Base-by-base conservation (phyloP, 2,797 vertebrate genomes). In the Morelia viridis region DNA sequence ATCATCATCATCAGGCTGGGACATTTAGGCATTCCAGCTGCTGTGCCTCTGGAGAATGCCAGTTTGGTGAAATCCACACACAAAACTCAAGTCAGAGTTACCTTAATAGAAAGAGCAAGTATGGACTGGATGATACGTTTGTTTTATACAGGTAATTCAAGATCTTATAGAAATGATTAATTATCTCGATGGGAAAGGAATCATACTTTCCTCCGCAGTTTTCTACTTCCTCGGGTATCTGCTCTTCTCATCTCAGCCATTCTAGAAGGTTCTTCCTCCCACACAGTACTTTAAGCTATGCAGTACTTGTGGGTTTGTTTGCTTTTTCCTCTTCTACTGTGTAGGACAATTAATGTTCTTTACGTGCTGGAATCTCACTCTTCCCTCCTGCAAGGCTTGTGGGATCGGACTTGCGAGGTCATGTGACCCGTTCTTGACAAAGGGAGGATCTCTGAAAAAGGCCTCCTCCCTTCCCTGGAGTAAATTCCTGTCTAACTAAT, bases 351-450 rank as follows among this genome's bases (percentile, higher is more conserved):
- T 85, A 88, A 85, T 93, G 89, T 80, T 86, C 89, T 92, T 95
- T 94, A 92, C 92, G 88, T 93, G 88, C 87, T n/a, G 88, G 94
- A 95, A 91, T 91, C 92, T 96, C 12, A n/a, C 92, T 95, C 76
- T 93, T 95, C 89, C 92, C 93, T 95, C 86, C 80, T 88, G 80
- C 92, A 85, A 93, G 93, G 92, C 76, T 94, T 87, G 89, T 89
- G 83, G 65, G 90, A 85, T 15, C 5, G 58, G 76, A 31, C 50
- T 93, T 0, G 62, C 92, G 92, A 94, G 83, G 90, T 93, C 95
- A 95, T 15, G 60, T 95, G 95, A 96, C 93, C 89, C 90, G 84
- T 93, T 88, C 57, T 96, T 96, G 91, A 94, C 71, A 93, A 94
- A 95, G 89, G 94, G 89, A 96, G 90, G 93, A 92, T 93, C 94